A percentile compares a stretch with the other conserved stretches of the same genome.
phyloP scores from a whole-genome alignment of 2,113 vertebrate genomes.

The Anser cygnoides region DNA sequence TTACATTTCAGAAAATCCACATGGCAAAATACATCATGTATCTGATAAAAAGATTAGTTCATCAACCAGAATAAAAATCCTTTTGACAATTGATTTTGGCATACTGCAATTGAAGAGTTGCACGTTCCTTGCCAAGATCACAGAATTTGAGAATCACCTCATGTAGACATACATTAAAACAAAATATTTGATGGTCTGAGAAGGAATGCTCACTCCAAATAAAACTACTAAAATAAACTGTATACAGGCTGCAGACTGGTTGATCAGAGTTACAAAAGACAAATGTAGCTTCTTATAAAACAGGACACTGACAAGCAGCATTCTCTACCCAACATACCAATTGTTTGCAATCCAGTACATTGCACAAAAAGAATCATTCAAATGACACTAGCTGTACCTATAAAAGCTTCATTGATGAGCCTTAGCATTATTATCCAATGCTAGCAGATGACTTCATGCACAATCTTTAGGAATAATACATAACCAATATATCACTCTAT shows the following conservation, averaged over 20 bases:
- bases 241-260: not conserved
- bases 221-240: not conserved
- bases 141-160: not conserved
- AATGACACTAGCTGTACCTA: not conserved
- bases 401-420: not conserved
- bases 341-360: not conserved
- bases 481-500: not conserved
- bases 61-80: not conserved
- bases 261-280: not conserved
- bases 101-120: not conserved
- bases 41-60: not conserved
- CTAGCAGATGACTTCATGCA: not conserved
- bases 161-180: not conserved
- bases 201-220: not conserved
- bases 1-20: not conserved
- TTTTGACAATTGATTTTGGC: not conserved
- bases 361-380: not conserved
- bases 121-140: not conserved
- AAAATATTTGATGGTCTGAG: not conserved
- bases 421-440: not conserved
- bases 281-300: not conserved
- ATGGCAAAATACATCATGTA: not conserved
- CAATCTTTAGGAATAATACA: not conserved
- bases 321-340: rapidly evolving
- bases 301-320: not conserved